Percentiles rank a stretch among this genome's conserved stretches.
Conservation (phyloP, 2,888 invertebrate genomes). For the Stenolophus ochropezus region DNA sequence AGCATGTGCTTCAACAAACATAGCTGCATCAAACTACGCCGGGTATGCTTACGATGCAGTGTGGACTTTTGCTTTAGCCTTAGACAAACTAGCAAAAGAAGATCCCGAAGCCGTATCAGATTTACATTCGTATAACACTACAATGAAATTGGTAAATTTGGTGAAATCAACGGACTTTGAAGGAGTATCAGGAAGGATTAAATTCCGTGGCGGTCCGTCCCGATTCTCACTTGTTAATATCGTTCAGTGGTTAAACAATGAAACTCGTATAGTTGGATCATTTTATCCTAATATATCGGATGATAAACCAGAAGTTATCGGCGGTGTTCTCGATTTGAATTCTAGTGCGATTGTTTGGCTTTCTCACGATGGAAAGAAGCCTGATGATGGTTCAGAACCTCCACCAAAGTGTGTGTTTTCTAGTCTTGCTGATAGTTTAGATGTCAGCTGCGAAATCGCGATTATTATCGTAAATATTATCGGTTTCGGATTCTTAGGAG, state of each 20-base stretch:
- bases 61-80: constrained; percentile 85
- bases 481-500: constrained; percentile 76
- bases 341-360: constrained; percentile 79
- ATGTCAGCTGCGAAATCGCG: constrained; percentile 84
- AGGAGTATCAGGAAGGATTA: constrained; percentile 84
- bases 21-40: constrained; percentile 77
- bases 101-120: constrained; percentile 77
- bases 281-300: constrained; percentile 76
- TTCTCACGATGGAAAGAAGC: constrained; percentile 76
- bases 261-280: constrained; percentile 75
- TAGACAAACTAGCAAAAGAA: constrained; percentile 78
- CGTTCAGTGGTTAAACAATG: constrained; percentile 76
- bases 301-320: constrained; percentile 72
- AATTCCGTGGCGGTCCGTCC: constrained; percentile 82
- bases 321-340: constrained; percentile 76
- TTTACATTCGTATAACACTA: constrained; percentile 75
- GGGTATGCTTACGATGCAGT: constrained; percentile 89
- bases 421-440: constrained; percentile 80
- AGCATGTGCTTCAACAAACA: constrained; percentile 2
- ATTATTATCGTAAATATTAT: constrained; percentile 80
- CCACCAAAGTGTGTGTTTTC: constrained; percentile 81
- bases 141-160: constrained; percentile 76
- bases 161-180: constrained; percentile 81
- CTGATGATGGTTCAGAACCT: constrained; percentile 81
- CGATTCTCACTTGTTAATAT: constrained; percentile 79